A percentile compares a stretch with the other conserved stretches of the same genome.
Evolutionary conservation across 2,797 vertebrate species (phyloP).

Genomic region (Semotilus atromaculatus): DNA sequence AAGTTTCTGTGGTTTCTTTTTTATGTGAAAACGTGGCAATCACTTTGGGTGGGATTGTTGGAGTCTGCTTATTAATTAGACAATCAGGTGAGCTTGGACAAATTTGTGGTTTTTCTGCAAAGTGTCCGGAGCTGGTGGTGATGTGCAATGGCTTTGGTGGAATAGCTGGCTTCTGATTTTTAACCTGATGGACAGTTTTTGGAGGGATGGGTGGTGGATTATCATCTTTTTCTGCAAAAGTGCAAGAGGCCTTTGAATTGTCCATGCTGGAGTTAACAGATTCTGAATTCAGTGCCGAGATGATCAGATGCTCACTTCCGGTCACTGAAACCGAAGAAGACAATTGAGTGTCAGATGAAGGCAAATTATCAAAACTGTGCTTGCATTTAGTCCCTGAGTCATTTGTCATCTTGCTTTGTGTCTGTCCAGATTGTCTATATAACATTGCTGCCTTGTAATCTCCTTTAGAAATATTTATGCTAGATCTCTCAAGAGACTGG

Average conservation of each 20-base stretch:
- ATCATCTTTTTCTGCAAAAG: neutral
- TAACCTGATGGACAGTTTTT: conserved; percentile 67
- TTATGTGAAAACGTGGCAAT: conserved; percentile 57
- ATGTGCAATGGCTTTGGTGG: conserved; percentile 77
- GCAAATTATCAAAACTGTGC: conserved; percentile 80
- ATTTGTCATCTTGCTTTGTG: conserved; percentile 69
- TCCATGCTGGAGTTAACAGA: conserved; percentile 64
- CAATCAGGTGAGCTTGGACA: conserved; percentile 74
- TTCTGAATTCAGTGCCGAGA: conserved; percentile 71
- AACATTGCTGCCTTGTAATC: conserved; percentile 89
- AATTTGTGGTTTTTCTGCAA: conserved; percentile 67
- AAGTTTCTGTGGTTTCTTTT: conserved; percentile 57
- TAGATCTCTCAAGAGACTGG: conserved; percentile 83
- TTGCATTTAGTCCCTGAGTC: conserved; percentile 68
- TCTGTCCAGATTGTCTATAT: conserved; percentile 82
- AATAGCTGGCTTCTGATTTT: conserved; percentile 74
- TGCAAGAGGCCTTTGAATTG: conserved; percentile 57
- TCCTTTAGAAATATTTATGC: conserved; percentile 83
- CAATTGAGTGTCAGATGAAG: conserved; percentile 86
- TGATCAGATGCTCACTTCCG: conserved; percentile 77
- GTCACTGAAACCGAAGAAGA: conserved; percentile 96
- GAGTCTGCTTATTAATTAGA: conserved; percentile 51
- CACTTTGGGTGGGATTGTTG: conserved; percentile 56
- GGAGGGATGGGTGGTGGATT: conserved; percentile 69
- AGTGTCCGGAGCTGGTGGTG: conserved; percentile 60